Base-by-base conservation (phyloP, 2,888 invertebrate genomes). In the Ophonus ardosiacus region DNA sequence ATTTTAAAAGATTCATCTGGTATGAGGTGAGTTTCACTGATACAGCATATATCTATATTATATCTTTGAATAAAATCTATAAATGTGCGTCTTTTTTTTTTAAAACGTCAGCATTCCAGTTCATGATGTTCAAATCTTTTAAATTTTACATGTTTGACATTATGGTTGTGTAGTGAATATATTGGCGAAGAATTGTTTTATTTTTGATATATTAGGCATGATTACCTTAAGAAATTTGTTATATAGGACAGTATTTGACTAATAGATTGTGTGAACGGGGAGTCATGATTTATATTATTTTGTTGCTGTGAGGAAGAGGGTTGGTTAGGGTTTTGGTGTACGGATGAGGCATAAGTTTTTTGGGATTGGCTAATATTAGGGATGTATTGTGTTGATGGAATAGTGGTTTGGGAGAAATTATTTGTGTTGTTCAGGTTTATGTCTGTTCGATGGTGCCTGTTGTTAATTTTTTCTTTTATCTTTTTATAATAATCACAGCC, bases 61-160 rank as follows among this genome's bases (percentile, higher is more conserved):
- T 76, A 56, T 74, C 74, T 74, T 74, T 74, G 40, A 2, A 74
- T 17, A n/a, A 74, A 74, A 4, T 74, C 40, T 38, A 74, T 74
- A 38, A 74, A 40, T 8, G 15, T 74, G 2, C 15, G 40, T 7
- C 74, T 74, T 74, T 74, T 40, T 13, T n/a, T 38, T 74, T 74
- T 74, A 3, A 74, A 38, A 2, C 40, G 40, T 13, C 38, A 40
- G 0, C 10, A 1, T 43, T 43, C 43, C 5, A 1, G 43, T 43
- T 43, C 3, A 43, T 1, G 7, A 6, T 43, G 43, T 1, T 43
- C 5, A 43, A 6, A 6, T n/a, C n/a, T n/a, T n/a, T n/a, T n/a
- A n/a, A n/a, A n/a, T n/a, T n/a, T n/a, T n/a, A n/a, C n/a, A n/a
- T n/a, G 5, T n/a, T n/a, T n/a, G n/a, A n/a, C n/a, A n/a, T n/a